Base-by-base conservation (phyloP, 2,797 vertebrate species). In the Hipposideros larvatus region DNA sequence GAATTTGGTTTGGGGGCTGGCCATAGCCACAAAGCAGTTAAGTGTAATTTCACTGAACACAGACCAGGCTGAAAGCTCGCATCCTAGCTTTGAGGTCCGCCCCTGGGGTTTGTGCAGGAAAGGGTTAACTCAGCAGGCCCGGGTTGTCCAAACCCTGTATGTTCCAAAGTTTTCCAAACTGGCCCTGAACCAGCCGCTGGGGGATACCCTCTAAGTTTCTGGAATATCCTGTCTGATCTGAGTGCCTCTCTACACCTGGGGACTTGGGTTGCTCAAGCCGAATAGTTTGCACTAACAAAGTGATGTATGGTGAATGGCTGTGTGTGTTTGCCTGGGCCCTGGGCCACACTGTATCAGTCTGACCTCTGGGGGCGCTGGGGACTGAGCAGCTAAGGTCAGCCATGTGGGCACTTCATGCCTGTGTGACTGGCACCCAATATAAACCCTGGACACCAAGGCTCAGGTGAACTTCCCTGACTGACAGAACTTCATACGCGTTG, bases 221-320 rank as follows among this genome's bases (percentile, higher is more conserved):
- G 41, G 63, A 66, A 68, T 2, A 11, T 26, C 80, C 68, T 11
- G 11, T 59, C 66, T 75, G 53, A 5, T 11, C 1, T 11, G 24
- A 31, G 11, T 2, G 43, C n/a, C 21, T 70, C 4, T 51, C 66
- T 11, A 18, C 2, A 41, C 9, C 43, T 7, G 18, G 9, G 53
- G 53, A 21, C 28, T 9, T 1, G 28, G 28, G 37, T 71, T 28
- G 41, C 22, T 53, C 48, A 11, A 0, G 22, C 19, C 37, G 5
- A 2, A 5, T 3, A 4, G 13, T 34, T 53, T 9, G 51, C 0
- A 14, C 43, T 10, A 55, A 63, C 46, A 15, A 2, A 0, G 0
- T 3, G 43, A 31, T 7, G 2, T 5, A 0, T 1, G 26, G 31
- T 0, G 10, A 26, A 22, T 0, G 37, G 53, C 41, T 0, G 11